Conservation (phyloP, 1,140 invertebrate species). For the Anastrepha obliqua region DNA sequence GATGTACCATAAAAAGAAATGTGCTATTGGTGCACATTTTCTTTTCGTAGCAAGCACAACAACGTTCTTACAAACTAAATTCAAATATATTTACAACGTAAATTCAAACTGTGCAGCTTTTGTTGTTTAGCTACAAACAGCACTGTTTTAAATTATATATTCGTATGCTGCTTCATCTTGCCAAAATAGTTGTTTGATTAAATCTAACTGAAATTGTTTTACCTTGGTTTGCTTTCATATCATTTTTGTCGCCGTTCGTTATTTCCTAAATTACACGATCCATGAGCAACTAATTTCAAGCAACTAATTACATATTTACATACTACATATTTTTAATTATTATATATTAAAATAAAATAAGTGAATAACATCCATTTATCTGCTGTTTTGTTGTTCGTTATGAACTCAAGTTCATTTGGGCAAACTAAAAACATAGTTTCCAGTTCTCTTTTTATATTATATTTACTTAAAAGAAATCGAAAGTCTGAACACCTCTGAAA, state of each 20-base stretch:
- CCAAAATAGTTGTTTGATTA: not conserved
- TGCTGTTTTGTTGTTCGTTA: not conserved
- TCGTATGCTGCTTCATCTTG: not conserved
- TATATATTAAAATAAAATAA: not conserved
- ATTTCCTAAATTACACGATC: not conserved
- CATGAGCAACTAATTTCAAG: not conserved
- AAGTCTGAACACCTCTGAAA: slow-evolving; percentile 1
- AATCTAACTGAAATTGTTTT: slow-evolving; percentile 1
- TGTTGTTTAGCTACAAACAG: not conserved
- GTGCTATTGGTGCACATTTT: too few relatives aligned
- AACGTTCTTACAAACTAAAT: not conserved
- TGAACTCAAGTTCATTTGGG: not conserved
- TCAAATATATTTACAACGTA: slow-evolving; percentile 15
- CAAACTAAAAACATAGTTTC: slow-evolving; percentile 6
- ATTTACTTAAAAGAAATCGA: not conserved
- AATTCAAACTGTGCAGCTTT: not conserved
- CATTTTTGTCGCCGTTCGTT: not conserved
- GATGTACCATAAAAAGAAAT: not conserved
- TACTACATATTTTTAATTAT: slow-evolving; percentile 1
- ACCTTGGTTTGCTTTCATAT: not conserved
- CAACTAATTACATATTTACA: slow-evolving; percentile 18
- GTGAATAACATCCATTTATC: not conserved
- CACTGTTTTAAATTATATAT: not conserved
- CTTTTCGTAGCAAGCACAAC: not conserved
- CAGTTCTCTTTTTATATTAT: not conserved